Evolutionary conservation across 1,140 invertebrate species (phyloP).

Genomic region (Aphidius ervi): DNA sequence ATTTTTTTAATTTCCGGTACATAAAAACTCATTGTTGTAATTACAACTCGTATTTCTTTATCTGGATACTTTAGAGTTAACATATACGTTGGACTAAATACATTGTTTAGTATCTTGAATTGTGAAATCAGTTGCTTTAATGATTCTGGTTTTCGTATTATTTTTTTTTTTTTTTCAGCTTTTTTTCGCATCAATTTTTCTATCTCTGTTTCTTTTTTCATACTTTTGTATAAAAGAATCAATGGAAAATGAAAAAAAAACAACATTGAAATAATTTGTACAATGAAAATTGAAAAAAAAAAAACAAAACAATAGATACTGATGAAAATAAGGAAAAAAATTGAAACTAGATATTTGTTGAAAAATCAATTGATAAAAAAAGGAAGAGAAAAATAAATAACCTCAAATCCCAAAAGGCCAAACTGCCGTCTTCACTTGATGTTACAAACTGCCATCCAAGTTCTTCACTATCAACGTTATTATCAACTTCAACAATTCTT

Average conservation of each 20-base stretch:
- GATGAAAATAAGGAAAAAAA: not conserved
- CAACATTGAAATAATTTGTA: not conserved
- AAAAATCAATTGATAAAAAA: slow-evolving; percentile 14
- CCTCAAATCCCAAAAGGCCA: slow-evolving; percentile 69
- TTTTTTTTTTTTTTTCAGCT: slow-evolving; percentile 14
- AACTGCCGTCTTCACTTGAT: slow-evolving; percentile 61
- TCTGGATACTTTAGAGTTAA: slow-evolving; percentile 18
- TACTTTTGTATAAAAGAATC: not conserved
- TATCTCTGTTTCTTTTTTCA: slow-evolving; percentile 49
- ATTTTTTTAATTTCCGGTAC: slow-evolving; percentile 26
- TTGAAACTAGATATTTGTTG: not conserved
- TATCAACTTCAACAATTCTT: slow-evolving; percentile 47
- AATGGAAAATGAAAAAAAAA: not conserved
- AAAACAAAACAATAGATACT: not conserved
- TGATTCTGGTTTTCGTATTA: slow-evolving; percentile 48
- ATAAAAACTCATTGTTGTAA: slow-evolving; percentile 36
- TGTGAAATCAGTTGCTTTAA: slow-evolving; percentile 57
- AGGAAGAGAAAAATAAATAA: slow-evolving; percentile 19
- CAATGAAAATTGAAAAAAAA: not conserved
- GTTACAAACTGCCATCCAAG: slow-evolving; percentile 62
- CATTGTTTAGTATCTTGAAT: slow-evolving; percentile 55
- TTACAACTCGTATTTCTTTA: slow-evolving; percentile 26
- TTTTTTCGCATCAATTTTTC: slow-evolving; percentile 37
- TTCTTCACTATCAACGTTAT: slow-evolving; percentile 36
- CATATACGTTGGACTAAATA: slow-evolving; percentile 57